Evolutionary conservation across 2,113 vertebrate genomes (phyloP).

Genomic region (Pedetes capensis): DNA sequence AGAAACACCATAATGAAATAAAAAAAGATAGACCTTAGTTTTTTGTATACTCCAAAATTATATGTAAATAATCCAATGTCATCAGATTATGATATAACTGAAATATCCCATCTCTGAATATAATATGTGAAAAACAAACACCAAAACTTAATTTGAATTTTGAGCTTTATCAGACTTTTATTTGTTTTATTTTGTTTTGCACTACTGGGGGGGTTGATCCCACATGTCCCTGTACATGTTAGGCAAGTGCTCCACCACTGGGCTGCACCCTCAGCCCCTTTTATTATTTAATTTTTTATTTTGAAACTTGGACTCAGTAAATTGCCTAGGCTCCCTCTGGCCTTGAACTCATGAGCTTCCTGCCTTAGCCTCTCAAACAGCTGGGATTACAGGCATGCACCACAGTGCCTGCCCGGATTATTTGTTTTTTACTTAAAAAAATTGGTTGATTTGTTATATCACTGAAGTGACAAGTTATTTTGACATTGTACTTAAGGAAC

Average conservation of each 20-base stretch:
- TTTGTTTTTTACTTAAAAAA: conserved; percentile 26
- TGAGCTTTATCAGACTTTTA: background rate
- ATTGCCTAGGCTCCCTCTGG: too few species aligned
- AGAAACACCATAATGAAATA: background rate
- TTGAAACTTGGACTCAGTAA: too few species aligned
- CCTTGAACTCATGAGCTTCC: too few species aligned
- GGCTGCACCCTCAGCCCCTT: too few species aligned
- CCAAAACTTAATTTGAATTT: conserved; percentile 6
- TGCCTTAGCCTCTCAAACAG: too few species aligned
- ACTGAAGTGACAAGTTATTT: conserved; percentile 8
- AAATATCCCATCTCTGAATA: conserved; percentile 17
- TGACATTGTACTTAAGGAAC: conserved; percentile 6
- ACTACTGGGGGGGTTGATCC: too few species aligned
- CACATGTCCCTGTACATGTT: too few species aligned
- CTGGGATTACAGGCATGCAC: too few species aligned
- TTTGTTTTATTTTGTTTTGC: too few species aligned
- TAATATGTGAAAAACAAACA: background rate
- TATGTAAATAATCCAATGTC: background rate
- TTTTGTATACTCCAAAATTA: conserved; percentile 9
- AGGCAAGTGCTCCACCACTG: too few species aligned
- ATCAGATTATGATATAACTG: conserved; percentile 1
- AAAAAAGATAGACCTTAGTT: conserved; percentile 18
- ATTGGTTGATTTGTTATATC: background rate
- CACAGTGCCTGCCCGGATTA: too few species aligned
- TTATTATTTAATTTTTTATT: too few species aligned